A percentile compares a stretch with the other conserved stretches of the same genome.
Evolutionary conservation across 2,888 invertebrate species (phyloP).

Genomic region (Pteria penguin): DNA sequence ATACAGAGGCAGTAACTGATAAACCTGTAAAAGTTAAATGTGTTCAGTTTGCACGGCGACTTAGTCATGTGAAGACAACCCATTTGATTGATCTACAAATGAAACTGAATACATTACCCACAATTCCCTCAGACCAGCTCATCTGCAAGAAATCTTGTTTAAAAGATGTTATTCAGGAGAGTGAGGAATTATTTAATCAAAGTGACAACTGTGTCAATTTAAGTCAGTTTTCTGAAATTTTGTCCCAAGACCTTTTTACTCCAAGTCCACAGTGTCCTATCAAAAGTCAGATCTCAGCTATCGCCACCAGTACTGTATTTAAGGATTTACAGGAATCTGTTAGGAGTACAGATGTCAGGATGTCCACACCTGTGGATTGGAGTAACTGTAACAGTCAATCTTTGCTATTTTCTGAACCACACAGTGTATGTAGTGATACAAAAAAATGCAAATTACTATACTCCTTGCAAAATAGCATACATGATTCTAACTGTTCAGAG

Average conservation of each 20-base stretch:
- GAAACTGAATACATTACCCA: background rate
- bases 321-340: background rate
- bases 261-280: background rate
- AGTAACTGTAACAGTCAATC: background rate
- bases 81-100: background rate
- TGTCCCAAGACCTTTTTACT: background rate
- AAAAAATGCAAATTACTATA: no score
- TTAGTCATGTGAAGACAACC: background rate
- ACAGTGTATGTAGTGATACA: no score
- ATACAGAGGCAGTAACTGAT: no score
- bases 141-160: background rate
- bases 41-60: background rate
- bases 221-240: background rate
- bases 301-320: background rate
- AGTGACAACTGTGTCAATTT: background rate
- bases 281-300: background rate
- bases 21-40: background rate
- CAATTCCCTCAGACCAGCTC: background rate
- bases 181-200: background rate
- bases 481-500: no score
- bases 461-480: no score
- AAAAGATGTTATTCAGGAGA: background rate
- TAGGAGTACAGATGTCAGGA: background rate
- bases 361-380: background rate
- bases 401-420: background rate